Conservation (phyloP, 2,113 vertebrate species). For the Aspidoscelis tigris region DNA sequence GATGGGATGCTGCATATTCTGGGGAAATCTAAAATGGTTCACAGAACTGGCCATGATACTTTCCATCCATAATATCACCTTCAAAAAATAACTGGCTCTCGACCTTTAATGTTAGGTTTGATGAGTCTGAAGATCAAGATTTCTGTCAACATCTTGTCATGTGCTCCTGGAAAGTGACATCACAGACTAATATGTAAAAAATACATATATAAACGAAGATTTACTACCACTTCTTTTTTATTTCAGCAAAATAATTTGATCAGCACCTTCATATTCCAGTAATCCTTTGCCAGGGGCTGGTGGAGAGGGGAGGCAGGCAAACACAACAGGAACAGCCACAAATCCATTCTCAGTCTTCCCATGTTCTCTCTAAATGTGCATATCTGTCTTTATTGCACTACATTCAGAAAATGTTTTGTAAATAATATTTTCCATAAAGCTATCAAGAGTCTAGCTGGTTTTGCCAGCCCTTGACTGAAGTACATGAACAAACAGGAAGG, state of each 20-base stretch:
- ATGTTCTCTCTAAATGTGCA: fast-evolving
- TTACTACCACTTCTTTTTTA: slow-evolving; percentile 9
- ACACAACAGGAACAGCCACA: fast-evolving
- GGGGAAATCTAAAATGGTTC: background rate
- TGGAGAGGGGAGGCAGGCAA: too few species aligned
- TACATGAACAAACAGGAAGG: slow-evolving; percentile 11
- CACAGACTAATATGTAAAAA: background rate
- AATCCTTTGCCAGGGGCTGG: too few species aligned
- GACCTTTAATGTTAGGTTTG: background rate
- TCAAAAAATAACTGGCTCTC: background rate
- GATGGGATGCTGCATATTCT: background rate
- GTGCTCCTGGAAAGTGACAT: background rate
- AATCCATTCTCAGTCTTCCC: fast-evolving
- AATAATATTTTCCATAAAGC: background rate
- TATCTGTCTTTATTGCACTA: background rate
- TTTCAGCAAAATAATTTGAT: slow-evolving; percentile 10
- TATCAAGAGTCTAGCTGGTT: background rate
- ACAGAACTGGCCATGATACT: background rate
- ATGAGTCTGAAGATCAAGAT: background rate
- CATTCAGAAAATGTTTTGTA: background rate
- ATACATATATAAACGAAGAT: slow-evolving; percentile 22
- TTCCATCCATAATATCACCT: background rate
- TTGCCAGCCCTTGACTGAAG: background rate
- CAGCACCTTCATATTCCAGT: background rate
- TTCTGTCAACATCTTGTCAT: slow-evolving; percentile 15